Evolutionary conservation across 1,140 invertebrate species (phyloP), one percentile per base, ranked within the genome.

Genomic region (Gonioctena quinquepunctata): DNA sequence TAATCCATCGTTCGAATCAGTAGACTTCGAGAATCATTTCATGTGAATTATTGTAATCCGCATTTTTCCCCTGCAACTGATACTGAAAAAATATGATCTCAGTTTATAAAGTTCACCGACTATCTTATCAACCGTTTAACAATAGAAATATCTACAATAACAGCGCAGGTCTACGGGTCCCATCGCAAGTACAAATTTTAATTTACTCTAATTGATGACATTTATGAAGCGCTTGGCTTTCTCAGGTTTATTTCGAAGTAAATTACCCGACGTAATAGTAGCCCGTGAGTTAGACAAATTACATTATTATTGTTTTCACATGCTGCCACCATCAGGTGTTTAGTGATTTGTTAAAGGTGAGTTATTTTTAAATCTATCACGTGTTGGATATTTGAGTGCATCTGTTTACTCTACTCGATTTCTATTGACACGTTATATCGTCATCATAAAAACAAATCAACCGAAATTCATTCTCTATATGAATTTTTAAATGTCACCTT

Each of bases 231-330:
- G 23, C 56, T 23, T 59, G 21, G 56, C 23, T 26, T 26, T 59
- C 33, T n/a, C n/a, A n/a, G n/a, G 33, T 42, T 42, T 42, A 11
- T 42, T 54, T 16, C 2, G 23, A 22, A 25, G 11, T 13, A 59
- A 59, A 59, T 59, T 59, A 59, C n/a, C 5, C 52, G 13, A n/a
- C 22, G 18, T 56, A 21, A 56, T 56, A 56, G 52, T 56, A 56
- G 52, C 18, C 22, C 52, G 52, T 8, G 11, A 56, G 52, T 23
- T 56, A 19, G 18, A 21, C 16, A 19, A 56, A 56, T 21, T 18
- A 3, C 22, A 56, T 56, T 18, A 23, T 19, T 23, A 23, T 21
- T 56, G 18, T 56, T 56, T 56, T 23, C 21, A 23, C 8, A 21
- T 23, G 21, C 52, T 56, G 52, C 18, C 21, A 21, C 52, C 52